Evolutionary conservation across 2,888 invertebrate species (phyloP).

Genomic region (Orthonevra nobilis): DNA sequence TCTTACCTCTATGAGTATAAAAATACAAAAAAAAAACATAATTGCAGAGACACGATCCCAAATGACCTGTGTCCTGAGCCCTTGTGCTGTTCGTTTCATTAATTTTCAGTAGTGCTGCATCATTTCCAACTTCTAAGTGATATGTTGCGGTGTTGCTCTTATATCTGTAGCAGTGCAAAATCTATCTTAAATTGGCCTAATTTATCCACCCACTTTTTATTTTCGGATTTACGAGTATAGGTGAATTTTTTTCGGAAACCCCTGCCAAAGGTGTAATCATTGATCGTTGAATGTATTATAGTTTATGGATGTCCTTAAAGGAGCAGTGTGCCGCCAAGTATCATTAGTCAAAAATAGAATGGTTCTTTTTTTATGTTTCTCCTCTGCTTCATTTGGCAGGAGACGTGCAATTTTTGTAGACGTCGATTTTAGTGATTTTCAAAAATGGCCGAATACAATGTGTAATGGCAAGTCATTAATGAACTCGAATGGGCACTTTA

Average conservation of each 20-base stretch:
- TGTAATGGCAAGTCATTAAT: conserved; percentile 4
- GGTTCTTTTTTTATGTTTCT: conserved; percentile 4
- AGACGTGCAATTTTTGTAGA: conserved; percentile 33
- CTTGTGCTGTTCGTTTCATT: conserved; percentile 59
- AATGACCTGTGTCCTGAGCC: conserved; percentile 62
- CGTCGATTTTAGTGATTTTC: conserved; percentile 16
- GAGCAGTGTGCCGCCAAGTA: conserved; percentile 12
- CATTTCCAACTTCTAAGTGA: conserved; percentile 62
- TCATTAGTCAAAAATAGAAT: conserved; percentile 29
- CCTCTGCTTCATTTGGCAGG: neutral
- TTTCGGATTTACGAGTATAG: neutral
- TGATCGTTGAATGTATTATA: conserved; percentile 58
- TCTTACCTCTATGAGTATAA: conserved; percentile 29
- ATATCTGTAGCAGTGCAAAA: conserved; percentile 37
- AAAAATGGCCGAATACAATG: conserved; percentile 23
- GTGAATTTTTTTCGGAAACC: conserved; percentile 30
- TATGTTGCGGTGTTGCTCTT: conserved; percentile 36
- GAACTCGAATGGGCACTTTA: no score
- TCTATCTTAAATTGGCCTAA: conserved; percentile 63
- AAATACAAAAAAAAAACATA: no score
- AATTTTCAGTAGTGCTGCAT: conserved; percentile 67
- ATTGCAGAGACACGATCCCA: conserved; percentile 42
- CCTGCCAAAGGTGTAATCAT: conserved; percentile 54
- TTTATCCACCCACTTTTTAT: conserved; percentile 66
- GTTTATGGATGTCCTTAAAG: conserved; percentile 58